These are phyloP conservation scores for Paracentrotus lividus DNA, from an alignment of 53 echinoderm and acorn worm species.

Conservation along the genomic window DNA sequence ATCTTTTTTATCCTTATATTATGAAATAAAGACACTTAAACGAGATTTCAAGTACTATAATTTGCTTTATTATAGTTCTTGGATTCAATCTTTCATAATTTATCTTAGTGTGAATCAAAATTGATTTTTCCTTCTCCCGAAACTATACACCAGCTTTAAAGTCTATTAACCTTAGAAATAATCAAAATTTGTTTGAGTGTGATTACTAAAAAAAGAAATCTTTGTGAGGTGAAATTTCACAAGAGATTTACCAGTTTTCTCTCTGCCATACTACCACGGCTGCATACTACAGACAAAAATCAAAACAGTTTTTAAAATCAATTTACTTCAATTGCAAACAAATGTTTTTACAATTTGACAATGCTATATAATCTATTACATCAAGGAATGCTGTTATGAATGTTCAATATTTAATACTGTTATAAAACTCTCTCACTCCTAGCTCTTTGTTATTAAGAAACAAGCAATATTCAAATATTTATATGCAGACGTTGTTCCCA, in stretches of 20 bases:
- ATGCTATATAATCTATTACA: background rate
- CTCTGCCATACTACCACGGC: background rate
- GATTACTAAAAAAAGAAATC: background rate
- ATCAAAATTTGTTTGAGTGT: background rate
- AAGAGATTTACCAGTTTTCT: background rate
- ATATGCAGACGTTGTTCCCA: background rate
- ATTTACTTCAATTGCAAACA: background rate
- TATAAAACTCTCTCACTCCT: background rate
- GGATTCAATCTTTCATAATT: too few species aligned
- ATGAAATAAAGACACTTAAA: too few species aligned
- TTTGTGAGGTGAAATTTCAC: background rate
- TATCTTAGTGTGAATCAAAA: too few species aligned
- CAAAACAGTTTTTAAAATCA: background rate
- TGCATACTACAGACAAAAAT: background rate
- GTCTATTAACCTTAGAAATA: background rate
- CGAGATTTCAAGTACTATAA: too few species aligned
- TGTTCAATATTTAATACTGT: slow-evolving; percentile 6
- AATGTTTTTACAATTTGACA: background rate
- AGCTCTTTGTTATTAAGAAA: background rate
- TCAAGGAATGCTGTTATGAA: background rate
- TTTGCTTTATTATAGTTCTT: too few species aligned
- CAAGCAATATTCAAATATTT: background rate
- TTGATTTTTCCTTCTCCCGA: too few species aligned
- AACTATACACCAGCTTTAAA: too few species aligned
- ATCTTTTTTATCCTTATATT: too few species aligned